Percentiles rank a stretch among this genome's conserved stretches.
phyloP scores from a whole-genome alignment of 2,113 vertebrate species.

The Gymnobelideus leadbeateri region DNA sequence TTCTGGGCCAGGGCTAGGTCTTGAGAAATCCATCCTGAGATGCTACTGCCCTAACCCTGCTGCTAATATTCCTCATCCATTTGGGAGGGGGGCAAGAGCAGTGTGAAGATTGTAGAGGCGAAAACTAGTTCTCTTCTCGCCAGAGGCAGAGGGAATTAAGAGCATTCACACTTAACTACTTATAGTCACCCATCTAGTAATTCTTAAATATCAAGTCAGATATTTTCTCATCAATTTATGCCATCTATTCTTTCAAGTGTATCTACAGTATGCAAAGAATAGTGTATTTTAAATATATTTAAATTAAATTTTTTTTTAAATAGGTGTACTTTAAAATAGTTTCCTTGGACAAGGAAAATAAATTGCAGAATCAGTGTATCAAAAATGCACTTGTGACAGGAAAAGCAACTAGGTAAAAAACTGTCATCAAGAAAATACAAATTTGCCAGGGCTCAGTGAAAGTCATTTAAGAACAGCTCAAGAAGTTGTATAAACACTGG shows the following conservation, averaged over 20 bases:
- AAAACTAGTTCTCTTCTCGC: neutral
- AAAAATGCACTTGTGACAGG: neutral
- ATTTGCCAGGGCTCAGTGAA: conserved; percentile 2
- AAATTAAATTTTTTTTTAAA: too few species aligned
- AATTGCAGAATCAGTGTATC: neutral
- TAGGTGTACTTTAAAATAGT: too few species aligned
- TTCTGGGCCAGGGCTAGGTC: neutral
- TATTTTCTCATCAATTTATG: neutral
- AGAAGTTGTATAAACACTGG: neutral
- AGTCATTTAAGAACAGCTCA: conserved; percentile 13
- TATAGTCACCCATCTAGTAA: neutral
- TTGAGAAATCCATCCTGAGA: neutral
- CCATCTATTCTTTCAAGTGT: neutral
- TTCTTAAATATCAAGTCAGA: neutral
- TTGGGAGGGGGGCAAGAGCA: neutral
- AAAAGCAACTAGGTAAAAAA: conserved; percentile 30
- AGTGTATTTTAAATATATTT: too few species aligned
- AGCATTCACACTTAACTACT: neutral
- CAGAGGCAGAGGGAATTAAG: neutral
- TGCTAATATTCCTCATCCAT: neutral
- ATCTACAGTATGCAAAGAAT: neutral
- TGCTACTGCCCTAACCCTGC: neutral
- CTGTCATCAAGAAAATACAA: conserved; percentile 22
- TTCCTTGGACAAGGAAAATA: neutral
- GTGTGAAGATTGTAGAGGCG: neutral